phyloP scores from a whole-genome alignment of 2,797 vertebrate genomes.

The Naso thynnoides region DNA sequence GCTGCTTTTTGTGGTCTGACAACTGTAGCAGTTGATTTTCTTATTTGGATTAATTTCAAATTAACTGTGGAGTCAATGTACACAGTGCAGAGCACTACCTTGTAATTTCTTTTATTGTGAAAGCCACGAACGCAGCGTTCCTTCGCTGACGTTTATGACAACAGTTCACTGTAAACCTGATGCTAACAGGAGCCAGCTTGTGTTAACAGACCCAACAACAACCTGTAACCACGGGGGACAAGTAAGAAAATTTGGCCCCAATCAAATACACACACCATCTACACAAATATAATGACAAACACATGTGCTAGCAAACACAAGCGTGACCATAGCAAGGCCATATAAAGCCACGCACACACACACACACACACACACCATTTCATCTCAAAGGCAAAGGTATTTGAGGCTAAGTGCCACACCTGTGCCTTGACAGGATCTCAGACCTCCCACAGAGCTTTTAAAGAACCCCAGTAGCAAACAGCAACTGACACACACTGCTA shows the following conservation, averaged over 20 bases:
- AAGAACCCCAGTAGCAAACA: constrained; percentile 68
- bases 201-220: constrained; percentile 11
- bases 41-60: neutral
- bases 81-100: neutral
- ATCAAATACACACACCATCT: constrained; percentile 16
- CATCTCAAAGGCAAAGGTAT: constrained; percentile 54
- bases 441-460: constrained; percentile 67
- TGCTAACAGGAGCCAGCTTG: neutral
- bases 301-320: constrained; percentile 8
- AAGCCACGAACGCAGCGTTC: constrained; percentile 9
- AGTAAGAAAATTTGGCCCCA: constrained; percentile 3
- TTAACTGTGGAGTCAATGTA: neutral
- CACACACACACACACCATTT: constrained; percentile 12
- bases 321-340: neutral
- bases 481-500: constrained; percentile 40
- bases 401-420: constrained; percentile 62
- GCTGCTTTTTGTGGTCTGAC: neutral
- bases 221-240: neutral
- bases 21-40: neutral
- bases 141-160: neutral
- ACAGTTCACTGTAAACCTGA: constrained; percentile 4
- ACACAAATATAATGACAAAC: constrained; percentile 23
- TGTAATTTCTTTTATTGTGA: constrained; percentile 16
- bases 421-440: constrained; percentile 58
- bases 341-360: constrained; percentile 29